These are phyloP conservation scores for Gymnoscelis rufifasciata DNA, from an alignment of 2,888 invertebrate species.

Conservation along the genomic window DNA sequence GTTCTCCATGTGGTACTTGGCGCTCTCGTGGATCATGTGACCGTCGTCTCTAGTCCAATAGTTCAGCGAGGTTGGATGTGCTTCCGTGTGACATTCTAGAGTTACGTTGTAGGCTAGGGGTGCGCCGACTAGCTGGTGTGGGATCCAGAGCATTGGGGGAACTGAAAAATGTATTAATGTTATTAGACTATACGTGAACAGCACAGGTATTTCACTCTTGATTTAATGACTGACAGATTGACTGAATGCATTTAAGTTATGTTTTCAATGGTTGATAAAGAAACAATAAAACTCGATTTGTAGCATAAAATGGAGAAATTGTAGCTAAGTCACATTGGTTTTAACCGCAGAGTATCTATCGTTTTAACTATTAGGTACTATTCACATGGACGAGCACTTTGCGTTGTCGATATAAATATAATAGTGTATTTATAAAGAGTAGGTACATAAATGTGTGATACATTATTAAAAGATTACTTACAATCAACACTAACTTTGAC, in stretches of 20 bases:
- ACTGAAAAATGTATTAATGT: conserved; percentile 73
- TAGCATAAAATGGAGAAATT: too few relatives aligned
- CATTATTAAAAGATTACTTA: too few relatives aligned
- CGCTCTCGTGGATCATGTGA: conserved; percentile 92
- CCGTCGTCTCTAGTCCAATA: conserved; percentile 94
- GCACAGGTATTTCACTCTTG: neutral
- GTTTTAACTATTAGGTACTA: too few relatives aligned
- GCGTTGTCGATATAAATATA: neutral
- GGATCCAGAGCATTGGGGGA: conserved; percentile 95
- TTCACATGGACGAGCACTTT: too few relatives aligned
- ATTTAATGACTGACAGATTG: too few relatives aligned
- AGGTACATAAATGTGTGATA: too few relatives aligned
- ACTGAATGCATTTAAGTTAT: too few relatives aligned
- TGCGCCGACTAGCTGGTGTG: conserved; percentile 92
- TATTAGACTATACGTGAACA: neutral
- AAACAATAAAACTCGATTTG: too few relatives aligned
- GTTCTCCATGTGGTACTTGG: conserved; percentile 89
- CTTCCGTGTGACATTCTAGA: conserved; percentile 93
- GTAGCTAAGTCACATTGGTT: too few relatives aligned
- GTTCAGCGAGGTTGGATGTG: conserved; percentile 93
- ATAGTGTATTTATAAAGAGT: neutral
- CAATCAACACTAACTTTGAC: conserved; percentile 97
- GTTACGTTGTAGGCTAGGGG: conserved; percentile 90
- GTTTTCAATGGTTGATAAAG: too few relatives aligned
- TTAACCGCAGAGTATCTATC: too few relatives aligned